Evolutionary conservation across 2,113 vertebrate species (phyloP), one percentile per base, ranked within the genome.

Genomic region (Xiphophorus couchianus): DNA sequence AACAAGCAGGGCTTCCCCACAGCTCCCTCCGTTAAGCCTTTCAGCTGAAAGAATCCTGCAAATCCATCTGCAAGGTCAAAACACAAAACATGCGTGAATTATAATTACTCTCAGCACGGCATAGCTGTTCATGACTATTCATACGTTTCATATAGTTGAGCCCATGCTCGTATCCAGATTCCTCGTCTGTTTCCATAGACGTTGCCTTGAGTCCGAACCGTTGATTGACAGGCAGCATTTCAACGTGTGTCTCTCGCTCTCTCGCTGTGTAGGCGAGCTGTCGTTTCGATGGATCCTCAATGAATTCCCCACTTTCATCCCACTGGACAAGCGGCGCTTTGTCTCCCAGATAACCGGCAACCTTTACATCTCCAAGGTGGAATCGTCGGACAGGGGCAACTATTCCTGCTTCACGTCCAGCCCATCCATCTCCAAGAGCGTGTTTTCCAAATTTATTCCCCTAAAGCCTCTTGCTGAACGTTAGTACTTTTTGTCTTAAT

Each of bases 241-340:
- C 69, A 35, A 67, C 12, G 2, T 72, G 17, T 84, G 37, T 82
- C 58, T 83, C 42, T 83, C 42, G 11, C 35, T 81, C 60, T 83
- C 42, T 84, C 42, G 85, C 44, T 81, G 11, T 77, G 31, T 86
- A 99, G 98, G 94, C 81, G 95, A 97, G 86, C 95, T 99, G 89
- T 98, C 96, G 75, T 99, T 98, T 78, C 96, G 97, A 86, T 99
- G 98, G 97, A 96, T 99, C 91, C 94, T 99, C 69, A 98, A 99
- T 62, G 97, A 98, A 83, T 99, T 99, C 85, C 98, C 98, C 19
- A 95, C 94, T n/a, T 98, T 99, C 91, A 98, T 99, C 90, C 87
- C 93, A 12, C 89, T 96, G 95, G 97, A 97, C 90, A 96, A 96
- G 74, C 94, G 98, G 8, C 95, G 96, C 75, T 99, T 98, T 90